A percentile compares a stretch with the other conserved stretches of the same genome.
These are phyloP conservation scores for Phortica okadai DNA, from an alignment of 2,888 invertebrate species.

Conservation along the genomic window DNA sequence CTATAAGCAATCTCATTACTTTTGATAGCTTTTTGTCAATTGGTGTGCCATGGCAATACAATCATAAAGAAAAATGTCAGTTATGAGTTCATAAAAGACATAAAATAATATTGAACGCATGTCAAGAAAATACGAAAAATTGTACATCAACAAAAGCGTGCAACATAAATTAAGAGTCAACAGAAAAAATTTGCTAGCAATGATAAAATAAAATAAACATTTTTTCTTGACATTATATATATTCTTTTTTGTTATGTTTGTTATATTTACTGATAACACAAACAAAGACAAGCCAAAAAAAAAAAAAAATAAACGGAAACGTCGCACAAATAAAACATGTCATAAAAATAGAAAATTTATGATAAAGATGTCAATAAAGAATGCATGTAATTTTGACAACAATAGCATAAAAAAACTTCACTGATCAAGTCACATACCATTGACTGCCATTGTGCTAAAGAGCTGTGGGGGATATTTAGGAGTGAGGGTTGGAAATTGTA, in stretches of 20 bases:
- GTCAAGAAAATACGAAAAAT: not conserved
- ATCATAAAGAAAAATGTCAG: constrained; percentile 12
- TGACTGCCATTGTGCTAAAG: not conserved
- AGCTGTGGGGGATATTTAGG: not conserved
- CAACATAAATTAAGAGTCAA: constrained; percentile 17
- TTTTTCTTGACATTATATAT: not conserved
- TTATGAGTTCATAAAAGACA: constrained; percentile 18
- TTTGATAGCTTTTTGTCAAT: not conserved
- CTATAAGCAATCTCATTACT: no score
- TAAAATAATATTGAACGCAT: not conserved
- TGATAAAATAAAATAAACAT: no score
- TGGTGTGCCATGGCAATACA: not conserved
- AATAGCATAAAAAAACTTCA: not conserved
- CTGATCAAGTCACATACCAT: constrained; percentile 5
- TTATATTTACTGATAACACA: not conserved
- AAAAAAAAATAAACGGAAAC: not conserved
- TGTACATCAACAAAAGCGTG: not conserved
- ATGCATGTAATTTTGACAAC: not conserved
- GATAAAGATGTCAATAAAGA: constrained; percentile 18
- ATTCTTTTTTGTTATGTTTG: not conserved
- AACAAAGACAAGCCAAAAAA: not conserved
- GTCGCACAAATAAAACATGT: not conserved
- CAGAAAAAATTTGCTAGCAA: not conserved
- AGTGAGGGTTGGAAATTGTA: not conserved
- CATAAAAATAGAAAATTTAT: constrained; percentile 13